These are phyloP conservation scores for Dolomedes plantarius DNA, from an alignment of 2,888 invertebrate genomes.

Conservation along the genomic window DNA sequence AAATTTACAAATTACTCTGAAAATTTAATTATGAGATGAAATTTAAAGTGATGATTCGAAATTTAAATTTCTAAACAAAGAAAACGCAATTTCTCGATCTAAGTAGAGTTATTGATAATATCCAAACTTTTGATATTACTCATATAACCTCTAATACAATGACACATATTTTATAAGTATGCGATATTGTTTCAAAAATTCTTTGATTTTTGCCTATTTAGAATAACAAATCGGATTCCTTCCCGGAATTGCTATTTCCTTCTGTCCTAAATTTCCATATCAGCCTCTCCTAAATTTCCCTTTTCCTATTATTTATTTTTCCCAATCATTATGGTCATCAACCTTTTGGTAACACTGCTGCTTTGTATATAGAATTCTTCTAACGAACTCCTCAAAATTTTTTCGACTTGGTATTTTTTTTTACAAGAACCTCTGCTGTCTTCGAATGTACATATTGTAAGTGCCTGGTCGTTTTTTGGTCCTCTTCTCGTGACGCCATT, in stretches of 20 bases:
- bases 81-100: not conserved
- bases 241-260: too few species aligned
- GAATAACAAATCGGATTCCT: too few species aligned
- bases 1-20: too few species aligned
- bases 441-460: slow-evolving; percentile 14
- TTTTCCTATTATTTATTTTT: too few species aligned
- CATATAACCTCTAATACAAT: slow-evolving; percentile 37
- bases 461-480: slow-evolving; percentile 16
- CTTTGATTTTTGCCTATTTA: too few species aligned
- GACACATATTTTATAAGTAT: too few species aligned
- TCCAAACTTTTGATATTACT: slow-evolving; percentile 48
- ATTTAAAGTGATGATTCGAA: too few species aligned
- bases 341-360: not conserved
- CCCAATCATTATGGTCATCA: too few species aligned
- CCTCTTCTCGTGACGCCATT: not conserved
- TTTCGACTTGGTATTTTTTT: not conserved
- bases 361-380: slow-evolving; percentile 6
- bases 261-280: too few species aligned
- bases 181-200: too few species aligned
- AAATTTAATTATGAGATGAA: too few species aligned
- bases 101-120: slow-evolving; percentile 45
- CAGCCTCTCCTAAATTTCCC: too few species aligned
- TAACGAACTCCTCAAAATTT: not conserved
- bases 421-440: slow-evolving; percentile 6
- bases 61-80: not conserved